phyloP scores from a whole-genome alignment of 2,797 vertebrate genomes.

The Ctenochaetus hawaiiensis region DNA sequence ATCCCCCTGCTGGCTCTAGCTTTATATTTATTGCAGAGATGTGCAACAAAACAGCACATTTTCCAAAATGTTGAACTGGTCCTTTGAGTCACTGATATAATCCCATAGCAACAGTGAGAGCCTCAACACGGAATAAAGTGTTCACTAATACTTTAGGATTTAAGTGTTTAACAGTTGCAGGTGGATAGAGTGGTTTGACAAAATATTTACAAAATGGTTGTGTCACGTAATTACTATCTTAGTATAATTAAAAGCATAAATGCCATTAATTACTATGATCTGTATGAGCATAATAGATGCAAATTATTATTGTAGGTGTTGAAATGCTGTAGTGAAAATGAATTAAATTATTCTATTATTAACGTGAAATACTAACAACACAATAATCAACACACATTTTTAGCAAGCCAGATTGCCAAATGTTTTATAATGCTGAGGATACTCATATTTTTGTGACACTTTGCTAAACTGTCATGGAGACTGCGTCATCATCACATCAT shows the following conservation, averaged over 20 bases:
- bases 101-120: not conserved
- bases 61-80: not conserved
- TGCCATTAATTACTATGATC: conserved; percentile 14
- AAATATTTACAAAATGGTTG: conserved; percentile 10
- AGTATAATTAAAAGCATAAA: conserved; percentile 3
- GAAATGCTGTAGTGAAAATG: not conserved
- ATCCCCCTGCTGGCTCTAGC: not conserved
- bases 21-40: not conserved
- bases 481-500: conserved; percentile 25
- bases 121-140: not conserved
- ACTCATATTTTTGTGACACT: not conserved
- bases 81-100: not conserved
- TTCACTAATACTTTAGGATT: not conserved
- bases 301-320: conserved; percentile 20
- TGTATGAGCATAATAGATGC: not conserved
- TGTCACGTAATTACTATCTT: not conserved
- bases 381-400: conserved; percentile 6
- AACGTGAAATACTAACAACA: conserved; percentile 18
- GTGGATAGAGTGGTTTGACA: not conserved
- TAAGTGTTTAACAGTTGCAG: conserved; percentile 1
- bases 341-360: not conserved
- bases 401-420: conserved; percentile 11
- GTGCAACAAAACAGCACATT: not conserved
- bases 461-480: conserved; percentile 22
- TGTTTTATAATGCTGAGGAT: conserved; percentile 9